phyloP scores from a whole-genome alignment of 2,797 vertebrate species.

The Pangasius macronema region DNA sequence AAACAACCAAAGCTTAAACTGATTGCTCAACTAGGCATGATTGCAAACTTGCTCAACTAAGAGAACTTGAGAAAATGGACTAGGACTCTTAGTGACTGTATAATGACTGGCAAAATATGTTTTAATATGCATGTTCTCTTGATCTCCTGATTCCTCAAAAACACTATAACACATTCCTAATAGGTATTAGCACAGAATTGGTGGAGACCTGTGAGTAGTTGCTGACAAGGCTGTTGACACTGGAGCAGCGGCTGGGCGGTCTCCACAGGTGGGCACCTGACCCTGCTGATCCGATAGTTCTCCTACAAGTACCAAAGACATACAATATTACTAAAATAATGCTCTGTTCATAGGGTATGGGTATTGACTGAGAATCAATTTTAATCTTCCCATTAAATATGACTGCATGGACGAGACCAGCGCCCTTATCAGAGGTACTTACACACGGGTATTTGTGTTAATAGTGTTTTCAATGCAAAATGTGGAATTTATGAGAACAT shows the following conservation, averaged over 20 bases:
- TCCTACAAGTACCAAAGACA: constrained; percentile 70
- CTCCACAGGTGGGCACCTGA: constrained; percentile 83
- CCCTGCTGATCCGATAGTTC: constrained; percentile 76
- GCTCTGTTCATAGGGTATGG: too few species aligned
- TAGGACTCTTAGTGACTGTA: background rate
- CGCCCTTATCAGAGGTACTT: background rate
- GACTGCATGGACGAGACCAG: background rate
- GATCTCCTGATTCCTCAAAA: background rate
- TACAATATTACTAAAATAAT: constrained; percentile 20
- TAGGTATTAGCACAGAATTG: background rate
- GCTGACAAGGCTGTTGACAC: constrained; percentile 90
- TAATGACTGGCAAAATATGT: background rate
- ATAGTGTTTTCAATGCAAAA: background rate
- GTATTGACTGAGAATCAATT: background rate
- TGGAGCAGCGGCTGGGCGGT: constrained; percentile 92
- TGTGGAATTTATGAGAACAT: background rate
- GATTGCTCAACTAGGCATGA: background rate
- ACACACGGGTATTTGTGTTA: background rate
- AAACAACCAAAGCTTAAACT: background rate
- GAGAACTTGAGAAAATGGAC: background rate
- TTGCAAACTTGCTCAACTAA: background rate
- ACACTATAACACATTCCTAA: background rate
- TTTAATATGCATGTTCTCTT: background rate
- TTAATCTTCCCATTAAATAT: background rate
- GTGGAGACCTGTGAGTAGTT: constrained; percentile 82